phyloP scores from a whole-genome alignment of 2,113 vertebrate species.

The Mesembrinibis cayennensis region DNA sequence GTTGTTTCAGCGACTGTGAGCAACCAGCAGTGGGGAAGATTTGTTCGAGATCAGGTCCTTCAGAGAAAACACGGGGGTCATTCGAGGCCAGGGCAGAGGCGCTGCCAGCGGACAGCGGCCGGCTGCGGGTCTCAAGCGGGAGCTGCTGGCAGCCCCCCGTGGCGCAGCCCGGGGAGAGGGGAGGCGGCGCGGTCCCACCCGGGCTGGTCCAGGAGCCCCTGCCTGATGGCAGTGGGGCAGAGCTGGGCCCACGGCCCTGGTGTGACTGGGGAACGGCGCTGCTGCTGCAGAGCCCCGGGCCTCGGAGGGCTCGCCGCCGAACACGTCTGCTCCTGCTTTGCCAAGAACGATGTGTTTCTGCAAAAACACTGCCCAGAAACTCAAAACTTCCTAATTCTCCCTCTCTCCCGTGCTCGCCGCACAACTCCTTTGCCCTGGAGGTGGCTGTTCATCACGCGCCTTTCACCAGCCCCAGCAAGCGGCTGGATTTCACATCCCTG shows the following conservation, averaged over 20 bases:
- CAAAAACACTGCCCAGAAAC: not conserved
- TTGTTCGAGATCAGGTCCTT: not conserved
- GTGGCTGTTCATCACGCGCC: not conserved
- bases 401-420: not conserved
- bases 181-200: not conserved
- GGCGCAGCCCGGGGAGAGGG: not conserved
- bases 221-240: not conserved
- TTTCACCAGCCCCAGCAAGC: not conserved
- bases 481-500: not conserved
- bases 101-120: accelerated
- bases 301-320: not conserved
- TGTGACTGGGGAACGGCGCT: accelerated
- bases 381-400: not conserved
- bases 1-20: not conserved
- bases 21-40: not conserved
- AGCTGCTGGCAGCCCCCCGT: not conserved
- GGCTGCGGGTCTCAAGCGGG: not conserved
- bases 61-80: not conserved
- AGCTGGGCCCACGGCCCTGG: not conserved
- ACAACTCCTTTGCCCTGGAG: not conserved
- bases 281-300: not conserved
- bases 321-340: accelerated
- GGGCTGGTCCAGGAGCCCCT: not conserved
- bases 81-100: not conserved
- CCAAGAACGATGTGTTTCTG: accelerated